Evolutionary conservation across 2,888 invertebrate species (phyloP).

Genomic region (Himalopsyche kuldschensis): DNA sequence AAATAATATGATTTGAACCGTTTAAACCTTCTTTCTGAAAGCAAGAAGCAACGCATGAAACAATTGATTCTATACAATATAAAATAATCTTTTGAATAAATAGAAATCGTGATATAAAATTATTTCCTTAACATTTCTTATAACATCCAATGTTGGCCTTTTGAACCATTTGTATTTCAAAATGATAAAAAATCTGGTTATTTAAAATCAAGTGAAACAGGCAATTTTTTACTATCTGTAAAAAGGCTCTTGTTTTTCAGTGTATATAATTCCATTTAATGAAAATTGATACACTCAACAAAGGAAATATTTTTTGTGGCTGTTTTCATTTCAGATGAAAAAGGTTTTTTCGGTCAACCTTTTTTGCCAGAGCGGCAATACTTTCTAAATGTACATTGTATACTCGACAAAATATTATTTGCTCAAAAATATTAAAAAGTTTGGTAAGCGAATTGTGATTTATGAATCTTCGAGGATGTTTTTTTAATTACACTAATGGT

Average conservation of each 20-base stretch:
- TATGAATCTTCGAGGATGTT: not conserved
- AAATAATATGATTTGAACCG: too few relatives aligned
- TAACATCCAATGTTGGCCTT: too few relatives aligned
- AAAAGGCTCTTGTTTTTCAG: not conserved
- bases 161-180: too few relatives aligned
- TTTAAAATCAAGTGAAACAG: not conserved
- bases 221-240: not conserved
- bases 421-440: not conserved
- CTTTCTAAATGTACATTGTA: not conserved
- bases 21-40: too few relatives aligned
- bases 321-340: not conserved
- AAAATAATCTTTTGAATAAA: too few relatives aligned
- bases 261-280: not conserved
- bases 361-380: not conserved
- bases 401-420: not conserved
- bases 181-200: not conserved
- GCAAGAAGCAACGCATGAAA: too few relatives aligned
- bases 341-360: not conserved
- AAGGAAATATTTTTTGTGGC: not conserved
- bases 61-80: too few relatives aligned
- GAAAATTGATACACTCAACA: not conserved
- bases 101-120: too few relatives aligned
- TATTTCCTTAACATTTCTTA: too few relatives aligned
- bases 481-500: not conserved
- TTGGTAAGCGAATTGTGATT: not conserved